phyloP scores from a whole-genome alignment of 2,888 invertebrate genomes.

The Dione juno region DNA sequence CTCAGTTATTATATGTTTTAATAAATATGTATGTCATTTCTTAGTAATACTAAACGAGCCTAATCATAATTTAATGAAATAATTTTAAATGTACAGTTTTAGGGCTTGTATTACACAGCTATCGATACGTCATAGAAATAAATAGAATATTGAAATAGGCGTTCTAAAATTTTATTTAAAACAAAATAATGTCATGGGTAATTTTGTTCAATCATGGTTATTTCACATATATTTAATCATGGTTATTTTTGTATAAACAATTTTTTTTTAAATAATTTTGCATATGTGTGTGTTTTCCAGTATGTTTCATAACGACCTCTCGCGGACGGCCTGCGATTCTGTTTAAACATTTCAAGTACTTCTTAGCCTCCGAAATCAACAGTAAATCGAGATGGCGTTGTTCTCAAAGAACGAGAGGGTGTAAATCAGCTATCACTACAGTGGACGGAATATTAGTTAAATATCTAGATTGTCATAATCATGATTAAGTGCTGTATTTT shows the following conservation, averaged over 20 bases:
- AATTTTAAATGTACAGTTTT: neutral
- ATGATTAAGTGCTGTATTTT: slow-evolving; percentile 3
- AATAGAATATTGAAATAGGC: neutral
- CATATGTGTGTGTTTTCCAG: slow-evolving; percentile 25
- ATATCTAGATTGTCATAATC: slow-evolving; percentile 37
- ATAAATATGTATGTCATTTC: neutral
- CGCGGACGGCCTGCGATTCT: slow-evolving; percentile 31
- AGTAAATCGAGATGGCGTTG: slow-evolving; percentile 44
- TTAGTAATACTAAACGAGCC: neutral
- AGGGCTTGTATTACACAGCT: neutral
- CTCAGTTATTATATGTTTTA: neutral
- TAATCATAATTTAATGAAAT: neutral
- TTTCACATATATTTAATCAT: too few species aligned
- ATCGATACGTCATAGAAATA: slow-evolving; percentile 8
- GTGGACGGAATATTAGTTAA: slow-evolving; percentile 30
- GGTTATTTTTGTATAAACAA: neutral
- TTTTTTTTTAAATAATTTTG: neutral
- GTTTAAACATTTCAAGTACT: slow-evolving; percentile 26
- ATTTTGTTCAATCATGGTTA: too few species aligned
- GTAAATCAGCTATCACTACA: slow-evolving; percentile 34
- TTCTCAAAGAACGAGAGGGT: slow-evolving; percentile 30
- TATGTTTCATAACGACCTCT: slow-evolving; percentile 30
- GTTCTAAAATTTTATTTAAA: neutral
- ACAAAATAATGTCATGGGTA: neutral
- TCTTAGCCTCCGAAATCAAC: slow-evolving; percentile 13